A percentile compares a stretch with the other conserved stretches of the same genome.
These are phyloP conservation scores for Anodontia alba DNA, from an alignment of 2,888 invertebrate species.

Conservation along the genomic window DNA sequence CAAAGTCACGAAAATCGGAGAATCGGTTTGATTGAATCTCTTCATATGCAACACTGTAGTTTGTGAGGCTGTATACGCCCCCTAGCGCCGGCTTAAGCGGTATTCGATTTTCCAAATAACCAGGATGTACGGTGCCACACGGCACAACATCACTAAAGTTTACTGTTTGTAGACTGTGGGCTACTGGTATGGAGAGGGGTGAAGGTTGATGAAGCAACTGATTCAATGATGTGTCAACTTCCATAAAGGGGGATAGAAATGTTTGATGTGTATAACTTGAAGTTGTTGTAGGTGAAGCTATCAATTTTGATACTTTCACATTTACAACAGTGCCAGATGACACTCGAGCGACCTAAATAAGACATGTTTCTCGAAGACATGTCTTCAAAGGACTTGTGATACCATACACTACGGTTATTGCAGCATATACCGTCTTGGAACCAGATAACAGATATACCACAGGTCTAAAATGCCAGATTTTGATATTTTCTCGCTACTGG, in stretches of 20 bases:
- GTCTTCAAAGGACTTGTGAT: conserved; percentile 27
- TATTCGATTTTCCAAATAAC: no score
- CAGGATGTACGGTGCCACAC: no score
- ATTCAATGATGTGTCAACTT: neutral
- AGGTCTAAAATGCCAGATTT: no score
- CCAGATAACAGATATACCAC: no score
- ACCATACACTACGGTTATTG: conserved; percentile 37
- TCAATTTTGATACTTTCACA: conserved; percentile 35
- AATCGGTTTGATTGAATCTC: no score
- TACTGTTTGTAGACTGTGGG: neutral
- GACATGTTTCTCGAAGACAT: conserved; percentile 9
- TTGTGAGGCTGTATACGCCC: no score
- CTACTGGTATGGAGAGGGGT: conserved; percentile 35
- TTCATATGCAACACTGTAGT: no score
- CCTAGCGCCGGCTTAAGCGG: no score
- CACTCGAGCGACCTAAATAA: conserved; percentile 11
- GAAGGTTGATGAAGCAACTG: conserved; percentile 9
- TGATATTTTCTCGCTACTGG: no score
- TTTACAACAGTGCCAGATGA: conserved; percentile 33
- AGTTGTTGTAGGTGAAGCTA: conserved; percentile 44
- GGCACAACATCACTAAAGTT: no score
- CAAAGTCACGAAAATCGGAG: no score
- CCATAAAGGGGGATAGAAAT: conserved; percentile 17
- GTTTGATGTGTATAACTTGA: conserved; percentile 25
- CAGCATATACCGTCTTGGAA: conserved; percentile 34